Base-by-base conservation (phyloP, 2,113 vertebrate species). In the Amphiprion percula region DNA sequence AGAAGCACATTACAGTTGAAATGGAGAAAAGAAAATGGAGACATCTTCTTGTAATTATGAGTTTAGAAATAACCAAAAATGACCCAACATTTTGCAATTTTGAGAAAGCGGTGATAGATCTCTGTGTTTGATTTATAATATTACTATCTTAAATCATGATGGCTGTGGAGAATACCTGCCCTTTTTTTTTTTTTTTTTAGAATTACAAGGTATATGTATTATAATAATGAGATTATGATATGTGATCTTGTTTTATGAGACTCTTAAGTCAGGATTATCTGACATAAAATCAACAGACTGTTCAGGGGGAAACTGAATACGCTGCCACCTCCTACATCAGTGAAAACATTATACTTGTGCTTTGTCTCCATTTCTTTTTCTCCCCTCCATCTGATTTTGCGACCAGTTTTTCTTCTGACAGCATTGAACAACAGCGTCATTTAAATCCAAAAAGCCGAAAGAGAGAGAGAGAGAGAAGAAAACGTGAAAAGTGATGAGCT, bases 401-500 rank as follows among this genome's bases (percentile, higher is more conserved):
- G 24, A 15, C 30, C 2, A 2, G 83, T 74, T 66, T 37, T 37
- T 37, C 7, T 23, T 80, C 58, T 60, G 64, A 68, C 74, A 79
- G 72, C 54, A 66, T 62, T 55, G 28, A 73, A 69, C 44, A 66
- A 68, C 72, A 52, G 46, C 65, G 56, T 47, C 74, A 30, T 87
- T 88, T 90, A 69, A 83, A 85, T 80, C 75, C 69, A 52, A 53
- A 33, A 12, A 50, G 21, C 19, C 17, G 30, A 9, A 39, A 30
- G 1, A 7, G 33, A 37, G 33, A 9, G 33, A 33, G 28, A 5
- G 46, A 54, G n/a, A 46, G n/a, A 67, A 58, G 24, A 15, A 69
- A 44, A 63, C 26, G 14, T 1, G 4, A 83, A 66, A 82, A 79
- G 47, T 52, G 58, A 88, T 79, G 68, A 81, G 68, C 78, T 86